Evolutionary conservation across 2,797 vertebrate genomes (phyloP), one percentile per base, ranked within the genome.

Genomic region (Ptychobarbus kaznakovi): DNA sequence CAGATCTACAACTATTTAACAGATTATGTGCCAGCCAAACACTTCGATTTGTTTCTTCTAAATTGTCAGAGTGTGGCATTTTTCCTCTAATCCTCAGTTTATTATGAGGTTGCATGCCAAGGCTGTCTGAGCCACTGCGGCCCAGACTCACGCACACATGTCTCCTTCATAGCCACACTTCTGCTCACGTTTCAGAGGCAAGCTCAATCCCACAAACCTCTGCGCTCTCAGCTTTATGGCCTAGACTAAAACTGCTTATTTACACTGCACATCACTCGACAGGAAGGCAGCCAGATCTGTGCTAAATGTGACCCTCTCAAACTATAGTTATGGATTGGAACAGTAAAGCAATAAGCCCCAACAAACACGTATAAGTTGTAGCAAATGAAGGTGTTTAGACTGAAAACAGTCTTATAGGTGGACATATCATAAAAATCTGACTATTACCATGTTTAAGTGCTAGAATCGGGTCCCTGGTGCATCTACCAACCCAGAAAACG

Each of bases 201-300:
- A 75, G 18, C 38, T 56, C 61, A 53, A 61, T 80, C 76, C 77
- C 53, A 73, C 82, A 80, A 68, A 66, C 46, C 69, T 83, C 56
- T 79, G 75, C 3, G 1, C n/a, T 80, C 69, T 83, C 58, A 86
- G 35, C 68, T 18, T 78, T 53, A 49, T 58, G 85, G 58, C 44
- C 16, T 78, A 22, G 22, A 82, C 51, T 68, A 78, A 80, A 35
- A 78, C 28, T 75, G 74, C 51, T 78, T 86, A 82, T 82, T 82
- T 77, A 25, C 73, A 82, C 56, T 28, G 35, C 49, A 68, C 40
- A 82, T 82, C 73, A 28, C 28, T 70, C 22, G 38, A 70, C 35
- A 83, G 42, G 3, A 76, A 87, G 68, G 68, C 66, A 49, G 32
- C 56, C 75, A 83, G 25, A 13, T 74, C 42, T 51, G 18, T 80